Conservation (phyloP, 2,797 vertebrate species). For the Platyrinchus mystaceus region DNA sequence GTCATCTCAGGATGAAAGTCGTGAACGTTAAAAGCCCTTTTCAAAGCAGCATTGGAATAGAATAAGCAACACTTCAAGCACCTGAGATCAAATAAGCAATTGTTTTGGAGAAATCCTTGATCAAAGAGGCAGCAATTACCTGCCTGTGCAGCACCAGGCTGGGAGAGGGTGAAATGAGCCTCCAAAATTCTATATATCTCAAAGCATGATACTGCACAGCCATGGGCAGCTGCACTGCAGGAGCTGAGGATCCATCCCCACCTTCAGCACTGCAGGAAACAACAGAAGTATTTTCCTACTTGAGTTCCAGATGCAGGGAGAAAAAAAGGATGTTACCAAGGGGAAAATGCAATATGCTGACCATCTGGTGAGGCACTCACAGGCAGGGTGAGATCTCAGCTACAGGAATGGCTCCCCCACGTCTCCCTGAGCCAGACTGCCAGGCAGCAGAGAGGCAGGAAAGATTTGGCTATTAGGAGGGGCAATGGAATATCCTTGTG, state of each 20-base stretch:
- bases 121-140: neutral
- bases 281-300: slow-evolving; percentile 65
- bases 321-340: slow-evolving; percentile 56
- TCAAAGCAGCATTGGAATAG: slow-evolving; percentile 14
- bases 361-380: slow-evolving; percentile 64
- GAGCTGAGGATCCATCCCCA: neutral
- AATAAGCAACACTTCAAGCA: neutral
- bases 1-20: neutral
- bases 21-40: slow-evolving; percentile 24
- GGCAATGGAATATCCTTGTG: slow-evolving; percentile 7
- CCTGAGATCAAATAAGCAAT: slow-evolving; percentile 30
- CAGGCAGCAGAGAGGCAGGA: slow-evolving; percentile 32
- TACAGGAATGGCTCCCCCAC: slow-evolving; percentile 62
- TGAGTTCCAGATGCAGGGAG: slow-evolving; percentile 54
- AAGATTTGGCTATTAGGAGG: slow-evolving; percentile 40
- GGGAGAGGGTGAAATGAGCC: neutral
- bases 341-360: slow-evolving; percentile 66
- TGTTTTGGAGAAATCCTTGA: neutral
- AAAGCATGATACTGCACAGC: neutral
- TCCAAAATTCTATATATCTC: neutral
- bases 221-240: neutral
- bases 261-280: slow-evolving; percentile 37
- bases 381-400: slow-evolving; percentile 66
- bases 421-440: slow-evolving; percentile 33
- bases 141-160: neutral